phyloP scores from a whole-genome alignment of 2,113 vertebrate species.

The Athene cunicularia region DNA sequence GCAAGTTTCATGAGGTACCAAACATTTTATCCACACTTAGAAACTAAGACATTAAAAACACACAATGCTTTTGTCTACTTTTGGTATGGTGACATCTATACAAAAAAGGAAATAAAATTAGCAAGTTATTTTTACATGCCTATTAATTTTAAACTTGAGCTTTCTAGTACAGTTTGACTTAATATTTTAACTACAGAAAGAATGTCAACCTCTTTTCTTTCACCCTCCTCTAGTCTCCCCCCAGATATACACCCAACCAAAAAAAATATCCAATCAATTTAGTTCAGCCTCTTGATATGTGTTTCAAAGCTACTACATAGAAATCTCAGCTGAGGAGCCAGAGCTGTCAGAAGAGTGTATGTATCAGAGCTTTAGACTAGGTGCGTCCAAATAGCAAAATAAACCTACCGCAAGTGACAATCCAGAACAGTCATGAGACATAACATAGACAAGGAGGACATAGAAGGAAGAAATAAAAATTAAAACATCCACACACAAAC shows the following conservation, averaged over 20 bases:
- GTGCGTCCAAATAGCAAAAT: constrained; percentile 89
- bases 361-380: constrained; percentile 88
- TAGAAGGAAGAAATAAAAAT: constrained; percentile 99
- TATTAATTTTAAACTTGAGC: constrained; percentile 48
- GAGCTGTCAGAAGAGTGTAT: constrained; percentile 85
- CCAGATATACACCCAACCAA: not conserved
- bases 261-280: constrained; percentile 82
- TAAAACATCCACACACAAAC: constrained; percentile 96
- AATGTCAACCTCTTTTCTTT: constrained; percentile 14
- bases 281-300: constrained; percentile 90
- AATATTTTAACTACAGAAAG: constrained; percentile 4
- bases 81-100: constrained; percentile 29
- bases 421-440: constrained; percentile 99
- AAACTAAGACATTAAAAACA: constrained; percentile 20
- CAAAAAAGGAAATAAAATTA: constrained; percentile 8
- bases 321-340: constrained; percentile 82
- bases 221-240: not conserved
- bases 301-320: constrained; percentile 81
- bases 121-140: not conserved
- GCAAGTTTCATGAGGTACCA: not conserved
- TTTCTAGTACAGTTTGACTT: constrained; percentile 71
- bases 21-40: not conserved
- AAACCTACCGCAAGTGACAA: constrained; percentile 99
- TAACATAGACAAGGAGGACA: constrained; percentile 98
- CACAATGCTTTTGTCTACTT: not conserved